phyloP scores from a whole-genome alignment of 1,140 invertebrate genomes.

The Caenorhabditis tropicalis region DNA sequence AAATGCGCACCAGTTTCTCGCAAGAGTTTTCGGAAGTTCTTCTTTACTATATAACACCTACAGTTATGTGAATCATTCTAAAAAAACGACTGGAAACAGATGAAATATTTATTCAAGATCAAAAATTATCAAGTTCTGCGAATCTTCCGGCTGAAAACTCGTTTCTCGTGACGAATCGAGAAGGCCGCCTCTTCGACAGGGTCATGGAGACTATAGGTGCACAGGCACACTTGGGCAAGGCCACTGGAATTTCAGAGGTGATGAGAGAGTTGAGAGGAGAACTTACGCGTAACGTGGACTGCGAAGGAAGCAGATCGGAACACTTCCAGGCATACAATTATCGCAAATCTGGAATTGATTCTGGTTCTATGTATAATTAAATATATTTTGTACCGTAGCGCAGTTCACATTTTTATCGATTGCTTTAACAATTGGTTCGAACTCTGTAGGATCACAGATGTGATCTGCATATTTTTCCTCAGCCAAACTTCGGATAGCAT shows the following conservation, averaged over 20 bases:
- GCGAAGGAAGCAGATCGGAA: background rate
- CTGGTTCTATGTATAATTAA: too few relatives aligned
- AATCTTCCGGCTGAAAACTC: conserved; percentile 25
- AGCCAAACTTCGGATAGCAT: background rate
- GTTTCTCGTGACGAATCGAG: conserved; percentile 24
- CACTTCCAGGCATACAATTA: background rate
- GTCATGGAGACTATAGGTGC: conserved; percentile 6
- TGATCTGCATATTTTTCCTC: background rate
- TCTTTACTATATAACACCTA: too few relatives aligned
- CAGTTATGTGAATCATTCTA: too few relatives aligned
- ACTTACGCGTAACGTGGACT: background rate
- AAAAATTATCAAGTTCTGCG: background rate
- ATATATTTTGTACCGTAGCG: too few relatives aligned
- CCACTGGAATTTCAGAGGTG: conserved; percentile 16
- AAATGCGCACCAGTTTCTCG: too few relatives aligned
- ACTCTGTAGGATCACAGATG: conserved; percentile 13
- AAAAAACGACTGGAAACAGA: too few relatives aligned
- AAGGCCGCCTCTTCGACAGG: conserved; percentile 1
- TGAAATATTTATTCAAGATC: too few relatives aligned
- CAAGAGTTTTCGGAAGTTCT: too few relatives aligned
- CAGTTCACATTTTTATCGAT: too few relatives aligned
- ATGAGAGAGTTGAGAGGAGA: background rate
- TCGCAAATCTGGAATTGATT: conserved; percentile 29
- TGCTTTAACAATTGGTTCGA: background rate
- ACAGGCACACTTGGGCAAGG: conserved; percentile 14